Evolutionary conservation across 2,797 vertebrate genomes (phyloP), one percentile per base, ranked within the genome.

Genomic region (Esox lucius): DNA sequence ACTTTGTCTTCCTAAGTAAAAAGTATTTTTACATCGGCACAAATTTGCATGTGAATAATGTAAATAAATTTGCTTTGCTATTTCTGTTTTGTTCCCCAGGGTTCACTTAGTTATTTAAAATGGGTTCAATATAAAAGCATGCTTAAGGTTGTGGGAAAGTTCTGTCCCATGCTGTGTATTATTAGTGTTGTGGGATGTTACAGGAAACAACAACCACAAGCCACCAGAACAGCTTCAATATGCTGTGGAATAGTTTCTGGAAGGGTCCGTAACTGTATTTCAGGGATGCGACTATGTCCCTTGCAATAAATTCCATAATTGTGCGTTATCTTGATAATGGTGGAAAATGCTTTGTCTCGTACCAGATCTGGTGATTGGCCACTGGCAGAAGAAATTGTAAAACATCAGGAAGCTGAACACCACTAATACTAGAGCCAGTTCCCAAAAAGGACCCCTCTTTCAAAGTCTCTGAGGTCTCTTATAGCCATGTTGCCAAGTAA

Each of bases 31-130:
- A 75, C 70, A 42, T 51, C 80, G 76, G 78, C 42, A 84, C 68
- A 81, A 73, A 90, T 89, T 85, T 85, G 80, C 72, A 89, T 85
- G 71, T 62, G 87, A 82, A 85, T 84, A 78, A 62, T 19, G 56
- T 79, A 24, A 15, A 78, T 79, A 76, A 86, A 81, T 77, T 79
- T 74, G 67, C 5, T 75, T 78, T 31, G 73, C 61, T 78, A 73
- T 75, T 85, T 48, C 80, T 82, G 80, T 87, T 81, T 86, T 65
- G 48, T 42, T 66, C 17, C 56, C 56, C 49, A 70, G 75, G 68
- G 11, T 59, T 74, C 70, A 75, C 64, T 28, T 67, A 67, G 72
- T 75, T 33, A 73, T 88, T 87, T 80, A 56, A 74, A 78, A 71
- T 80, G 71, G 72, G 83, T 89, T 85, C 80, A 13, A 84, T 77